Evolutionary conservation across 2,888 invertebrate genomes (phyloP), one percentile per base, ranked within the genome.

Genomic region (Darwinula stevensoni): DNA sequence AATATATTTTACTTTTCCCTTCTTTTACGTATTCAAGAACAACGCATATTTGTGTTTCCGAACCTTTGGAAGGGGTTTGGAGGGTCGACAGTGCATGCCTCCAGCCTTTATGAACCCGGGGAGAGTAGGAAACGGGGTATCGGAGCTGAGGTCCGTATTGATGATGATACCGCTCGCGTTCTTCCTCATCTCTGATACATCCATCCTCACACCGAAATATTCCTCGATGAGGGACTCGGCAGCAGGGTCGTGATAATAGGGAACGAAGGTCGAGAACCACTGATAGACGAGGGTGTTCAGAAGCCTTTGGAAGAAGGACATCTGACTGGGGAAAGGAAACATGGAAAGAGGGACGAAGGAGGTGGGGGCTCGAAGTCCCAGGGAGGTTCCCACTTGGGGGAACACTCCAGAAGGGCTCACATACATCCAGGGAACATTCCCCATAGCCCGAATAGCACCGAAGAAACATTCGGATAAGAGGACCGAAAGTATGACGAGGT

Each of bases 231-330:
- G n/a, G n/a, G n/a, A n/a, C n/a, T n/a, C n/a, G n/a, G n/a, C n/a
- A n/a, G n/a, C n/a, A n/a, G n/a, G n/a, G n/a, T n/a, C n/a, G 9
- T 9, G 22, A n/a, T 6, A 22, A 6, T n/a, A 22, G 22, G 22
- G n/a, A 6, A 22, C n/a, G 22, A 22, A 22, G 22, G n/a, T 9
- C 6, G 51, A 46, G 27, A 53, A 47, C 22, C 46, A 47, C 3
- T 52, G 31, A 1, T 47, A 45, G 2, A 34, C 12, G 11, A 52
- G 50, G 0, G 57, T 47, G 41, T 63, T 66, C 16, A 50, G 43
- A 1, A 62, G 29, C 37, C 67, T 46, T 39, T 59, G 53, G 41
- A 47, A 45, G 37, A 67, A 62, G 26, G 47, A 57, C 47, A 59
- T 58, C 30, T 43, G 44, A 15, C 57, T 48, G 0, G 51, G 49